Evolutionary conservation across 2,797 vertebrate species (phyloP), one percentile per base, ranked within the genome.

Genomic region (Tapera naevia): DNA sequence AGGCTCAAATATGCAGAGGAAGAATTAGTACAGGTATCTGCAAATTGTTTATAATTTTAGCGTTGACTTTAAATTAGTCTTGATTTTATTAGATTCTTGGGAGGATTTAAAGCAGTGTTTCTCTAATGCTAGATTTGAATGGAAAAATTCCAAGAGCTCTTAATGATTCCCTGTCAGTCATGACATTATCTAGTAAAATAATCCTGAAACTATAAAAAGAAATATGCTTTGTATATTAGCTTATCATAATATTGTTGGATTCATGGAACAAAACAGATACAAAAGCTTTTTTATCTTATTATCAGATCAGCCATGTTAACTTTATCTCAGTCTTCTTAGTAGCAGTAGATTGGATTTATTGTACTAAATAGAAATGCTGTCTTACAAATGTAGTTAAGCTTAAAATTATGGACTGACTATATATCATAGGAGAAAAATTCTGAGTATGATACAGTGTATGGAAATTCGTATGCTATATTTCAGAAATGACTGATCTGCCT

Each of bases 1-100:
- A 98, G 99, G 53, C 98, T 99, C 46, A 99, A 99, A 74, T 99
- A 99, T 8, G 99, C 99, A 1, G 99, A 99, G 93, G 99, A 99
- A 94, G 99, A 99, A 72, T 97, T 99, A 7, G 99, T 99, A 39
- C 99, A 99, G 99, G 99, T 99, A 96, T 69, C 73, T 57, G 17
- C 51, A 72, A 73, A 76, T 25, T 48, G 35, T 65, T 72, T 21
- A 11, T 67, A 19, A 67, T 67, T 72, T 71, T 54, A 80, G 16
- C 37, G 24, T 79, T 65, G 64, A 70, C 41, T 88, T 91, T 24
- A 75, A 53, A 62, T 71, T 6, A 1, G 10, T 76, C 46, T 5
- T 80, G 56, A 41, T 65, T 94, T 92, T 89, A 48, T 76, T 64
- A 70, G 16, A 25, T 58, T 23, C 21, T 61, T 75, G 32, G 5